Conservation (phyloP, 2,113 vertebrate genomes). For the Leucoraja erinaceus region DNA sequence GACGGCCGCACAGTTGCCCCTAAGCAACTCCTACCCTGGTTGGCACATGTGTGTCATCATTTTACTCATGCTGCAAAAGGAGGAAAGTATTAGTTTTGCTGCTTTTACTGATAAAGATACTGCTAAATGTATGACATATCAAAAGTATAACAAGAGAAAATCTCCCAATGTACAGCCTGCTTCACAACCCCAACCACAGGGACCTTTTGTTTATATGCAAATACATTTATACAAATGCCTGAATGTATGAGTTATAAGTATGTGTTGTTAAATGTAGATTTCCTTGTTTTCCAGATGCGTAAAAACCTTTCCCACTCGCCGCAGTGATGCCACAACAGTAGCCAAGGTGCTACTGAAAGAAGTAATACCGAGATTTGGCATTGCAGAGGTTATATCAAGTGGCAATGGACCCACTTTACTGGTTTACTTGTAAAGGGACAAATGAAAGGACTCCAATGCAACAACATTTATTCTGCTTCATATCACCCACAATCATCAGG, state of each 20-base stretch:
- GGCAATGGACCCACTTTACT: neutral
- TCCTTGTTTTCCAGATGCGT: neutral
- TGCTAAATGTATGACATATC: neutral
- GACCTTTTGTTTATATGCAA: conserved; percentile 5
- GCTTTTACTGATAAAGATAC: neutral
- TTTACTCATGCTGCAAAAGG: neutral
- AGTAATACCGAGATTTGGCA: no score
- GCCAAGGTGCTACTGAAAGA: neutral
- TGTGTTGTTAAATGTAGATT: neutral
- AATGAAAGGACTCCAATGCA: no score
- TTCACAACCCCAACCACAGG: neutral
- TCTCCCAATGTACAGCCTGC: neutral
- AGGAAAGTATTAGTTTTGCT: neutral
- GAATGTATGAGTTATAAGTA: neutral
- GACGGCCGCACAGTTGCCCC: neutral
- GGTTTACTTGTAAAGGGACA: no score
- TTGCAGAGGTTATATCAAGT: no score
- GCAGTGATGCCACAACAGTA: neutral
- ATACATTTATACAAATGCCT: neutral
- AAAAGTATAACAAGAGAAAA: neutral
- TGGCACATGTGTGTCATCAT: no score
- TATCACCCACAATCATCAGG: no score
- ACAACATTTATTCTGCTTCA: no score
- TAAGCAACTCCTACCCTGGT: neutral
- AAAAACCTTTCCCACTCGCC: neutral